phyloP scores from a whole-genome alignment of 2,113 vertebrate genomes.

The Myiagra hebetior region DNA sequence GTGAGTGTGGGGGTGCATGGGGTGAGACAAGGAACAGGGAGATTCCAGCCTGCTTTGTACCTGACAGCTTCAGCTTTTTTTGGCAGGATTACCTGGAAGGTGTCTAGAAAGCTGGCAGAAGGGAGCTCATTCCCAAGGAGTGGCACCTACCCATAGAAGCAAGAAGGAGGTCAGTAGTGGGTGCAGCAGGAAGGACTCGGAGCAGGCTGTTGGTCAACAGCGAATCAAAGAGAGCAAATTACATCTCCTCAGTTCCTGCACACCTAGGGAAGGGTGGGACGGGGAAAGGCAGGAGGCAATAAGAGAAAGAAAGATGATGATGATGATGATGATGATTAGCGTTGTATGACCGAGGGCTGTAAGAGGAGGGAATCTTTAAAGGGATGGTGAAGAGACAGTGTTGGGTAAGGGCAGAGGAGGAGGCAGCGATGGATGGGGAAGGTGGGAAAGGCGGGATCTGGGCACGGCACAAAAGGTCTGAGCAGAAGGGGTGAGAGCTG shows the following conservation, averaged over 20 bases:
- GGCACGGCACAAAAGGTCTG: not conserved
- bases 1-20: not conserved
- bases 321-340: not conserved
- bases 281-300: not conserved
- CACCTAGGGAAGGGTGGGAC: not conserved
- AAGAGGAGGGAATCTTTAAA: not conserved
- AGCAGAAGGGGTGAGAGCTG: not conserved
- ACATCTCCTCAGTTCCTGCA: not conserved
- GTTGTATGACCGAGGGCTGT: not conserved
- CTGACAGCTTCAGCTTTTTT: not conserved
- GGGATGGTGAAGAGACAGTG: not conserved
- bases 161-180: not conserved
- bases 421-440: not conserved
- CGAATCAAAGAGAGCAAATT: not conserved
- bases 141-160: not conserved
- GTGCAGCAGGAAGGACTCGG: not conserved
- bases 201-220: not conserved
- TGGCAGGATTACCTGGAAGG: not conserved
- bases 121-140: not conserved
- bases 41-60: not conserved
- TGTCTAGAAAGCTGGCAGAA: not conserved
- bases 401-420: not conserved
- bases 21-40: not conserved
- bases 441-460: not conserved
- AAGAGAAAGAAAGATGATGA: not conserved